phyloP scores from a whole-genome alignment of 1,140 invertebrate species.

The Heliconius melpomene region DNA sequence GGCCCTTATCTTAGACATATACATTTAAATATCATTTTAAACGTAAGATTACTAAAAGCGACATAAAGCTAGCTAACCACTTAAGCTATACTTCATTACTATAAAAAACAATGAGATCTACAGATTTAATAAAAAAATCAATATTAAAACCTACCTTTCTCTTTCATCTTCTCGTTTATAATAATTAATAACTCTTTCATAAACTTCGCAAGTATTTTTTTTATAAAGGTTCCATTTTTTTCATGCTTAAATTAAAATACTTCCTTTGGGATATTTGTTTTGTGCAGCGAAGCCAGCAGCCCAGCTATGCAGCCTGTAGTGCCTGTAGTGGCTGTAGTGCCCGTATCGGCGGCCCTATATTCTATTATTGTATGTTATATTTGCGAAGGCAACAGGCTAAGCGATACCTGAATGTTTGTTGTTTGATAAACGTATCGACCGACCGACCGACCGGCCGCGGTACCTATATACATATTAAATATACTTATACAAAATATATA shows the following conservation, averaged over 20 bases:
- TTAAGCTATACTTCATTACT: not conserved
- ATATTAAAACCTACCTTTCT: not conserved
- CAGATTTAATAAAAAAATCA: not conserved
- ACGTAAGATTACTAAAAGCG: conserved; percentile 41
- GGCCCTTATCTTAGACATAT: conserved; percentile 45
- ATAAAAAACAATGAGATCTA: not conserved
- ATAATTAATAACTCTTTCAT: no score
- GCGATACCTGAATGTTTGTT: conserved; percentile 68
- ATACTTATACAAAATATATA: no score
- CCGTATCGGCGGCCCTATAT: not conserved
- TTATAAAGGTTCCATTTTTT: no score
- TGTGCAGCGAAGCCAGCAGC: no score
- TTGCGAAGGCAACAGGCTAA: conserved; percentile 69
- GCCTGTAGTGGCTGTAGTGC: no score
- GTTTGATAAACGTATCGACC: conserved; percentile 55
- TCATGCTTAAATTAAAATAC: no score
- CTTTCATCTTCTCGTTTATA: not conserved
- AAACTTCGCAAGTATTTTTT: no score
- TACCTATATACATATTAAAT: no score
- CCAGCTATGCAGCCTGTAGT: no score
- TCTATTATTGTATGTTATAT: conserved; percentile 46
- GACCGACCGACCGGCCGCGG: conserved; percentile 44
- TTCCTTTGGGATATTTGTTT: no score
- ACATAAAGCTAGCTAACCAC: conserved; percentile 26
- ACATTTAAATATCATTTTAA: conserved; percentile 48